phyloP scores from a whole-genome alignment of 2,797 vertebrate genomes.

The Varecia variegata region DNA sequence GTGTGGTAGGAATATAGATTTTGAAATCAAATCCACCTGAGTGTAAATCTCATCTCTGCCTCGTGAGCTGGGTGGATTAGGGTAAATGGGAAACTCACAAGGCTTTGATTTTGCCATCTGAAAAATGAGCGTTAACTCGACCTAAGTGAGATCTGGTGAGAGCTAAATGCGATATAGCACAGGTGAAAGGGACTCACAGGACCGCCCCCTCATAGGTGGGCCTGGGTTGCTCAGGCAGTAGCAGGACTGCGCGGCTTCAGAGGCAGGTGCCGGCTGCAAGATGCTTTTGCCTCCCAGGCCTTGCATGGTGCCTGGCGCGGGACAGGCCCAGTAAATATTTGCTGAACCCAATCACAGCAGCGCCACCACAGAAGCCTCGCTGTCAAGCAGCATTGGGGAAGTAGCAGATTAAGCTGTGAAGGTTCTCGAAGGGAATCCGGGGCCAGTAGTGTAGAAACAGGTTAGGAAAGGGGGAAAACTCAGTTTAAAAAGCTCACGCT shows the following conservation, averaged over 20 bases:
- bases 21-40: background rate
- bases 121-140: background rate
- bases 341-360: background rate
- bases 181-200: background rate
- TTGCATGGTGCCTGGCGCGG: background rate
- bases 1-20: background rate
- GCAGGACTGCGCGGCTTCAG: background rate
- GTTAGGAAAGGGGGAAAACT: background rate
- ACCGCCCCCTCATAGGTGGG: background rate
- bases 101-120: background rate
- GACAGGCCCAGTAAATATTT: constrained; percentile 65
- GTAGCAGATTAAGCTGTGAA: constrained; percentile 27
- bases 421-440: background rate
- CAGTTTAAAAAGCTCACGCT: background rate
- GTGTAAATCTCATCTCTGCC: background rate
- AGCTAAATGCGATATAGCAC: background rate
- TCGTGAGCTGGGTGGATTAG: background rate
- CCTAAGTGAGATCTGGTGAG: background rate
- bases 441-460: background rate
- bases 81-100: background rate
- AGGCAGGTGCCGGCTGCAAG: background rate
- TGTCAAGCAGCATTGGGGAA: background rate
- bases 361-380: background rate
- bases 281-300: background rate
- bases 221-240: background rate